These are phyloP conservation scores for Artibeus jamaicensis DNA, from an alignment of 2,797 vertebrate species.

Conservation along the genomic window DNA sequence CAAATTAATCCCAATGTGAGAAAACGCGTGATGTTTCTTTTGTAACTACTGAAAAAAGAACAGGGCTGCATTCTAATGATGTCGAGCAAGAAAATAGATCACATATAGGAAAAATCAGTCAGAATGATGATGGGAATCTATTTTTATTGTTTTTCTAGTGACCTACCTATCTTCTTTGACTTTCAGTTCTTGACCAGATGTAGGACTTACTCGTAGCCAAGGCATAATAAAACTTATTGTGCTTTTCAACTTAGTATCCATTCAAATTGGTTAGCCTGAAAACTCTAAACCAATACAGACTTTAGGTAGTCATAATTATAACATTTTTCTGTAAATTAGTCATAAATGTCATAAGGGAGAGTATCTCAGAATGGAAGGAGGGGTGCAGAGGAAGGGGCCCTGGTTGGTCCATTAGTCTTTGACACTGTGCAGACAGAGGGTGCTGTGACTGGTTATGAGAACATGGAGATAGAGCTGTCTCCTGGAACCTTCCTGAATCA, in stretches of 20 bases:
- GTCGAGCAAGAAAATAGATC: background rate
- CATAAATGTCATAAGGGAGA: background rate
- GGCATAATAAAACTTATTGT: conserved; percentile 51
- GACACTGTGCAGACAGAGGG: background rate
- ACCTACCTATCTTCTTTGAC: conserved; percentile 56
- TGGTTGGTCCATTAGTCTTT: background rate
- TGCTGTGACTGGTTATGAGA: background rate
- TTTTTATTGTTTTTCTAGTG: conserved; percentile 55
- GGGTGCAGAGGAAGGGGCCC: background rate
- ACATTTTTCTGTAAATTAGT: background rate
- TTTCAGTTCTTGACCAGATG: conserved; percentile 47
- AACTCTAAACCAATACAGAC: conserved; percentile 42
- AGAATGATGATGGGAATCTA: conserved; percentile 67
- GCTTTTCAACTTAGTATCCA: background rate
- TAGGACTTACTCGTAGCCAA: conserved; percentile 55
- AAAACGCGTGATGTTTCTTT: background rate
- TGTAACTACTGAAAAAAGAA: background rate
- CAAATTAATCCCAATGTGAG: conserved; percentile 24
- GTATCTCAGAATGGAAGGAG: background rate
- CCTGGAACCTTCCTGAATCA: background rate
- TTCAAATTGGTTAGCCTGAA: conserved; percentile 54
- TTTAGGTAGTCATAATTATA: background rate
- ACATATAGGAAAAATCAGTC: conserved; percentile 50
- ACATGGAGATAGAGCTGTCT: background rate
- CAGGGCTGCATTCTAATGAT: background rate